Conservation (phyloP, 2,888 invertebrate genomes). For the Stenodema calcarata region DNA sequence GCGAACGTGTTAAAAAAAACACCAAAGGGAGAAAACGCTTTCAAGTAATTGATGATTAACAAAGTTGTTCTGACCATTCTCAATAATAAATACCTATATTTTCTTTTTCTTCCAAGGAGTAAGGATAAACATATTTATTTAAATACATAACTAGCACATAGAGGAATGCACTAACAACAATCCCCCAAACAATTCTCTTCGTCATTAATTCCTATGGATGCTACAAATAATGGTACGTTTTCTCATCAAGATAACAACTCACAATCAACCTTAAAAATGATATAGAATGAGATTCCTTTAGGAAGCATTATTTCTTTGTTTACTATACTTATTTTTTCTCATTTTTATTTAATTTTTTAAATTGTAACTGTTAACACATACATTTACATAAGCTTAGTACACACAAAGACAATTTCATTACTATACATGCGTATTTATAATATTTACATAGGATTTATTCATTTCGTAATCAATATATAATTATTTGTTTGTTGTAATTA, state of each 20-base stretch:
- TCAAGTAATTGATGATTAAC: slow-evolving; percentile 25
- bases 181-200: slow-evolving; percentile 19
- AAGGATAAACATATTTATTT: slow-evolving; percentile 41
- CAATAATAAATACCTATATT: slow-evolving; percentile 29
- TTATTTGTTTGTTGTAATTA: background rate
- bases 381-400: slow-evolving; percentile 51
- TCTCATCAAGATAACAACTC: slow-evolving; percentile 23
- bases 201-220: slow-evolving; percentile 6
- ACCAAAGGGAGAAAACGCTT: background rate
- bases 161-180: slow-evolving; percentile 36
- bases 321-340: background rate
- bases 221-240: slow-evolving; percentile 42
- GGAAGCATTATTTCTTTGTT: slow-evolving; percentile 52
- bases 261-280: slow-evolving; percentile 34
- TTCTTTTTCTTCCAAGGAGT: slow-evolving; percentile 30
- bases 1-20: too few species aligned
- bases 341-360: slow-evolving; percentile 39
- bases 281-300: slow-evolving; percentile 54
- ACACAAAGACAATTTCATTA: slow-evolving; percentile 48
- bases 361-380: slow-evolving; percentile 21
- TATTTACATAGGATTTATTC: slow-evolving; percentile 48
- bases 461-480: slow-evolving; percentile 28
- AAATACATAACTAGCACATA: slow-evolving; percentile 34
- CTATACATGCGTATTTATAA: slow-evolving; percentile 55
- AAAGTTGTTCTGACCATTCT: slow-evolving; percentile 47